Percentiles rank a stretch among this genome's conserved stretches.
These are phyloP conservation scores for Trimorus sp. DNA, from an alignment of 2,888 invertebrate genomes.

Conservation along the genomic window DNA sequence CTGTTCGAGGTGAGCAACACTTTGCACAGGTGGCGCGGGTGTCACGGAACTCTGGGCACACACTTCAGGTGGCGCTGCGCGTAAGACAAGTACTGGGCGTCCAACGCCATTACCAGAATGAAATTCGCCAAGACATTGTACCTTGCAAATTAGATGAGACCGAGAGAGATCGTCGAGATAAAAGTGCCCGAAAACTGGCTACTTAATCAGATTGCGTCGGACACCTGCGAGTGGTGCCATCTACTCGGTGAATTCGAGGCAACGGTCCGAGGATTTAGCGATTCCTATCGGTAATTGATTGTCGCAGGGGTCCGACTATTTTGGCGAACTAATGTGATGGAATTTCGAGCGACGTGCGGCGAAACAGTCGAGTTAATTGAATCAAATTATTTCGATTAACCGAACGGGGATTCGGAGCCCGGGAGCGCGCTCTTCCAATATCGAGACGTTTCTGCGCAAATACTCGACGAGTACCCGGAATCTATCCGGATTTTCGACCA, in stretches of 20 bases:
- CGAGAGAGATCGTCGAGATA: conserved; percentile 15
- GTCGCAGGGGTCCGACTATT: too few relatives aligned
- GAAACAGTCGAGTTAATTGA: background rate
- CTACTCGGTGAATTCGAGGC: too few relatives aligned
- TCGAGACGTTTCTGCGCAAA: conserved; percentile 16
- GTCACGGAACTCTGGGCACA: conserved; percentile 21
- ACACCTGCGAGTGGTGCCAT: background rate
- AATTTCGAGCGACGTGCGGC: too few relatives aligned
- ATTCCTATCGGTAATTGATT: too few relatives aligned
- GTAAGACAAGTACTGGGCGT: conserved; percentile 33
- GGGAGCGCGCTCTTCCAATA: background rate
- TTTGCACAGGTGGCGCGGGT: conserved; percentile 23
- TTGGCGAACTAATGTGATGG: too few relatives aligned
- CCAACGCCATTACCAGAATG: conserved; percentile 43
- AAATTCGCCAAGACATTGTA: conserved; percentile 40
- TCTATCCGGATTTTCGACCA: conserved; percentile 34
- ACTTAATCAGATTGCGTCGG: conserved; percentile 15
- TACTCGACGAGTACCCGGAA: conserved; percentile 28
- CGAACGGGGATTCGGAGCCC: background rate
- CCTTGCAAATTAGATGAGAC: conserved; percentile 43
- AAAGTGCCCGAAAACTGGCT: conserved; percentile 2
- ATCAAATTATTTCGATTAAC: background rate
- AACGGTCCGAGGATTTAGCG: too few relatives aligned
- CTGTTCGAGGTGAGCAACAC: conserved; percentile 31
- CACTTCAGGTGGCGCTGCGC: conserved; percentile 33